Base-by-base conservation (phyloP, 92 coral and sea anemone species). In the Phymanthus crucifer region DNA sequence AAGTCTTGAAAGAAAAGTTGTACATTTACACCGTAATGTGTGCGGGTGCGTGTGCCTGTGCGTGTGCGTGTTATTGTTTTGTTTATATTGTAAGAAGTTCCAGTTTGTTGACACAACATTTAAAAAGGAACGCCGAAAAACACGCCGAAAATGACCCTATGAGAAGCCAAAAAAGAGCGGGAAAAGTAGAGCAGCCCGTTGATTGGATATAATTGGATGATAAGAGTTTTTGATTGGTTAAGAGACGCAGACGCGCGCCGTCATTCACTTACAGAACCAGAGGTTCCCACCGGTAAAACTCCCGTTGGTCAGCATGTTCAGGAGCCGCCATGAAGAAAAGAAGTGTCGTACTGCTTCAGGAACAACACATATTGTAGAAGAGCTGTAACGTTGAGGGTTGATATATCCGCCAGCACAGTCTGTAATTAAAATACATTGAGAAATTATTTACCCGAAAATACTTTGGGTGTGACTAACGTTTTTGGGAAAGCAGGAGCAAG, bases 331-430 rank as follows among this genome's bases (percentile, higher is more conserved):
- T 77, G 81, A 77, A 77, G 46, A 64, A 77, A 77, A 12, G 72
- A 61, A 10, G 81, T 77, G 68, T 79, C 80, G 81, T 78, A 85
- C 78, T 85, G 77, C 75, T 87, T 91, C 37, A 96, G 71, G 79
- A 96, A 96, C 83, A 96, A 40, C 23, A 90, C 91, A 71, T 90
- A 90, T 73, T 96, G 99, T 5, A 96, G 88, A 52, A 96, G 86
- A 2, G 99, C 90, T 21, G 93, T 85, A 40, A 89, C 93, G 69
- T 96, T 96, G 29, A 96, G 90, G 32, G 94, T 94, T 4, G 99
- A 90, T 35, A 89, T 76, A 78, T 96, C 99, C n/a, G 89, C 76
- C 67, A 96, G 89, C 48, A 96, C 99, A 77, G 99, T 90, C 99
- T 96, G 29, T 2, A 34, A 27, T 72, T 26, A 83, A 89, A 13